phyloP scores from a whole-genome alignment of 2,113 vertebrate species.

The Chaetodon trifascialis region DNA sequence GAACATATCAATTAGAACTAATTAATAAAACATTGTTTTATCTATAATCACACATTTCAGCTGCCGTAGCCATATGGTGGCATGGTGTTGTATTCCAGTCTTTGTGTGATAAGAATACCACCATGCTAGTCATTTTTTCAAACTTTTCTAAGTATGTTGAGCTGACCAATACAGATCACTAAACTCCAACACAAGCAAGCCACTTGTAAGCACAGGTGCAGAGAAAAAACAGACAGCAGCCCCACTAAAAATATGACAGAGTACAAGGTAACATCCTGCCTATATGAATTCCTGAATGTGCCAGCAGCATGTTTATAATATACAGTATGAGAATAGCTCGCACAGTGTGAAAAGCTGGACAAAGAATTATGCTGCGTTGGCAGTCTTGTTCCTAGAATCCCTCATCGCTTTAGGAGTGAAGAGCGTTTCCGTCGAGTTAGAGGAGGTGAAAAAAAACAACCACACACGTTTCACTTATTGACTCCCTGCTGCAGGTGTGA shows the following conservation, averaged over 20 bases:
- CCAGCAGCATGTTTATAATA: slow-evolving; percentile 53
- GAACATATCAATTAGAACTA: neutral
- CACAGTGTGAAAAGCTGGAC: slow-evolving; percentile 55
- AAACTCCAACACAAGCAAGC: neutral
- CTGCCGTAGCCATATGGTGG: neutral
- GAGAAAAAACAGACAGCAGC: slow-evolving; percentile 21
- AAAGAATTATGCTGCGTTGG: slow-evolving; percentile 72
- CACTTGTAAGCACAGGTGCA: slow-evolving; percentile 10
- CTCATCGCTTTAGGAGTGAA: slow-evolving; percentile 45
- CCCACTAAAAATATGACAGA: slow-evolving; percentile 54
- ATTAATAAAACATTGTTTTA: neutral
- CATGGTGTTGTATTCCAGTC: neutral
- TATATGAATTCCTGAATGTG: slow-evolving; percentile 49
- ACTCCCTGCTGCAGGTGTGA: slow-evolving; percentile 42
- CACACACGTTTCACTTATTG: slow-evolving; percentile 49
- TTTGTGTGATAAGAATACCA: neutral
- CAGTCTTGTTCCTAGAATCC: slow-evolving; percentile 54
- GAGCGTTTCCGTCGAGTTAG: slow-evolving; percentile 37
- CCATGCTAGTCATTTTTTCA: neutral
- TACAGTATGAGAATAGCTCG: slow-evolving; percentile 61
- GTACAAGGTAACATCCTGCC: slow-evolving; percentile 30
- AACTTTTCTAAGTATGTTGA: neutral
- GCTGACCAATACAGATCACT: slow-evolving; percentile 35
- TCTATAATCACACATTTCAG: neutral
- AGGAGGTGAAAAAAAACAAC: slow-evolving; percentile 21